phyloP scores from a whole-genome alignment of 2,888 invertebrate genomes.

The Mamestra brassicae region DNA sequence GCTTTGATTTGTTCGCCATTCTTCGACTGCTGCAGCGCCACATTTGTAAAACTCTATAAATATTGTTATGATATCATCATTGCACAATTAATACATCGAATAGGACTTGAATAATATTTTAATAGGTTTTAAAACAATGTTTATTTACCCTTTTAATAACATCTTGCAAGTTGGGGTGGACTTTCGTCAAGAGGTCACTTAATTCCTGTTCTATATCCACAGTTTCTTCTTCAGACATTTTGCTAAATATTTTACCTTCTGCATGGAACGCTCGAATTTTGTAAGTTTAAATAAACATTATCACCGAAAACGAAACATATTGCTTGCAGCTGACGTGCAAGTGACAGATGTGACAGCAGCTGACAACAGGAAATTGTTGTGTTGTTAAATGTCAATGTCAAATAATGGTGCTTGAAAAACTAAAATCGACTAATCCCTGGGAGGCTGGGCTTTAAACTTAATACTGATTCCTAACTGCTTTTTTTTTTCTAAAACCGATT shows the following conservation, averaged over 20 bases:
- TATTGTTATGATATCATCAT: slow-evolving; percentile 9
- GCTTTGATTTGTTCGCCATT: slow-evolving; percentile 86
- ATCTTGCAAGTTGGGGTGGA: slow-evolving; percentile 91
- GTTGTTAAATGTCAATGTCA: slow-evolving; percentile 60
- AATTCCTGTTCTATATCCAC: slow-evolving; percentile 88
- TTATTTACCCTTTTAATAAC: slow-evolving; percentile 90
- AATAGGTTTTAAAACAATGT: not conserved
- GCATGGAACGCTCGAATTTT: slow-evolving; percentile 45
- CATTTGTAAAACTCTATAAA: slow-evolving; percentile 91
- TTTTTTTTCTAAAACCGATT: too few relatives aligned
- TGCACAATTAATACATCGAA: not conserved
- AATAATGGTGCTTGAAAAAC: not conserved
- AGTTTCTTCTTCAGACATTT: slow-evolving; percentile 83
- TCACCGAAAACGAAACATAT: slow-evolving; percentile 65
- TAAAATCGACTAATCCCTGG: slow-evolving; percentile 22
- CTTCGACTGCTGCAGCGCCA: slow-evolving; percentile 88
- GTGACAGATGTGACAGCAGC: slow-evolving; percentile 45
- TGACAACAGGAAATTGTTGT: slow-evolving; percentile 65
- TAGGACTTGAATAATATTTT: not conserved
- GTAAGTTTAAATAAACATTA: slow-evolving; percentile 49
- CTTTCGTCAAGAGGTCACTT: slow-evolving; percentile 85
- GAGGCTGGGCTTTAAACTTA: too few relatives aligned
- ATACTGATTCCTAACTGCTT: too few relatives aligned
- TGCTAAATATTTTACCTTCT: slow-evolving; percentile 72
- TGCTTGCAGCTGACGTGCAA: slow-evolving; percentile 58